These are phyloP conservation scores for chimpanzee (Pan troglodytes) DNA, from an alignment of 2,113 vertebrate species.

Conservation along the genomic window NHGRI_mPanTro3-v2.1_pri NC_072398.2:38756001-38756500, in stretches of 20 bases:
- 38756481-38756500: not conserved
- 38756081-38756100: not conserved
- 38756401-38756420: not conserved
- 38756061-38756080: no score
- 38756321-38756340: not conserved
- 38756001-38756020: not conserved
- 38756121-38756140: fast-evolving
- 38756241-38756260: not conserved
- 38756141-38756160: not conserved
- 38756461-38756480: not conserved
- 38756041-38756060: not conserved
- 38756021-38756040: not conserved
- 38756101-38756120: not conserved
- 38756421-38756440: not conserved
- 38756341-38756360: not conserved
- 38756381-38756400: not conserved
- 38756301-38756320: not conserved
- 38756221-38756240: fast-evolving
- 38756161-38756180: not conserved
- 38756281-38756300: not conserved
- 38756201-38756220: not conserved
- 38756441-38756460: not conserved
- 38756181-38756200: not conserved
- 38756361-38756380: not conserved
- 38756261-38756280: not conserved